Evolutionary conservation across 2,113 vertebrate species (phyloP).

Genomic region (Aplodontia rufa): DNA sequence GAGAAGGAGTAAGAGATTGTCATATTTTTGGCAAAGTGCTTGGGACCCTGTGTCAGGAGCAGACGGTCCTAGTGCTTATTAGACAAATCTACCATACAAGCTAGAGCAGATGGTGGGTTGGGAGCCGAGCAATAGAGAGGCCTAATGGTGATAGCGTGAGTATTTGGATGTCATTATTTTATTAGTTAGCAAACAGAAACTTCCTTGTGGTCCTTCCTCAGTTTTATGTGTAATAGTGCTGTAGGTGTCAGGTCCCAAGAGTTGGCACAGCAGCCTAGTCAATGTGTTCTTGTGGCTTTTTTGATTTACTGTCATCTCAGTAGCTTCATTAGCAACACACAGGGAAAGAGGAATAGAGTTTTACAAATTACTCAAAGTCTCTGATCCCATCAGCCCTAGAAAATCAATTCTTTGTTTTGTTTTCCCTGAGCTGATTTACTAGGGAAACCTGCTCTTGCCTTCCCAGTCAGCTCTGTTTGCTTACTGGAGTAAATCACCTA

Average conservation of each 20-base stretch:
- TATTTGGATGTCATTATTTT: constrained; percentile 77
- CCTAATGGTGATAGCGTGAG: constrained; percentile 71
- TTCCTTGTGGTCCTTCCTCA: constrained; percentile 56
- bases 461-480: neutral
- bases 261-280: constrained; percentile 63
- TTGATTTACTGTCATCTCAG: constrained; percentile 51
- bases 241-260: constrained; percentile 59
- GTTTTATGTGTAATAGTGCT: constrained; percentile 46
- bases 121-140: constrained; percentile 68
- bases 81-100: constrained; percentile 51
- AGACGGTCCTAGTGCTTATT: constrained; percentile 53
- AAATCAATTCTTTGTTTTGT: constrained; percentile 3
- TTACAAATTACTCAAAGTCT: neutral
- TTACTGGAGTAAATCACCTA: constrained; percentile 5
- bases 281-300: constrained; percentile 52
- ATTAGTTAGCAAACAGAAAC: constrained; percentile 80
- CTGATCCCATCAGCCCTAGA: neutral
- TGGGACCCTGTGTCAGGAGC: constrained; percentile 67
- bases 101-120: constrained; percentile 75
- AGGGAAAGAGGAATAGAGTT: neutral
- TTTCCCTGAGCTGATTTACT: constrained; percentile 27
- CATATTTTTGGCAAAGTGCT: constrained; percentile 49
- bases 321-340: constrained; percentile 44
- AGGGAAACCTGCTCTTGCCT: neutral
- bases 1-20: constrained; percentile 34